phyloP scores from a whole-genome alignment of 1,140 invertebrate genomes.

The Bombus soroeensis region DNA sequence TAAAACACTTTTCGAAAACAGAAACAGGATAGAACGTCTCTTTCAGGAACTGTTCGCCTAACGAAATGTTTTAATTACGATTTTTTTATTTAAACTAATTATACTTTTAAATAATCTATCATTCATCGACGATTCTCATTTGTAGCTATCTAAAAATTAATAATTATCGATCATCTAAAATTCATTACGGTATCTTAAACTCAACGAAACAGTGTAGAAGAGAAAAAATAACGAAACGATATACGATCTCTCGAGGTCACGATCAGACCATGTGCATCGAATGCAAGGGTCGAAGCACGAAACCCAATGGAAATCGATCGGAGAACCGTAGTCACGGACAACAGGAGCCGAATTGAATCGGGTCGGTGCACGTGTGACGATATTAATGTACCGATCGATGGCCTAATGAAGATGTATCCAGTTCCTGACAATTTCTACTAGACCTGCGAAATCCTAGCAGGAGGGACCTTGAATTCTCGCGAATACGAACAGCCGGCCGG shows the following conservation, averaged over 20 bases:
- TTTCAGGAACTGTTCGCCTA: no score
- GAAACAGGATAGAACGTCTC: no score
- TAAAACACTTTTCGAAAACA: neutral
- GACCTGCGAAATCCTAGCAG: conserved; percentile 26
- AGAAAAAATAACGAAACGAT: neutral
- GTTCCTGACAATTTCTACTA: conserved; percentile 46
- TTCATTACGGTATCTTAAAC: neutral
- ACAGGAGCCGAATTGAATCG: conserved; percentile 40
- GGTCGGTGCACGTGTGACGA: conserved; percentile 39
- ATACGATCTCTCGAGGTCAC: neutral
- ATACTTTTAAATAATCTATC: no score
- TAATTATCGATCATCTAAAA: no score
- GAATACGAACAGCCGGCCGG: neutral
- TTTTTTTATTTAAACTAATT: no score
- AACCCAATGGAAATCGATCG: conserved; percentile 41
- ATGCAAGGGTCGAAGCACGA: conserved; percentile 1
- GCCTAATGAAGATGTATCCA: conserved; percentile 61
- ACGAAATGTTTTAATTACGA: no score
- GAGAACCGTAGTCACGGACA: conserved; percentile 1
- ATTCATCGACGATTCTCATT: no score
- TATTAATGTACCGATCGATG: conserved; percentile 65
- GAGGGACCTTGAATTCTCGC: conserved; percentile 31
- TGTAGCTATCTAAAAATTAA: no score
- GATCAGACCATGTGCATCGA: neutral
- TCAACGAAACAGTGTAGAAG: neutral